Conservation (phyloP, 2,113 vertebrate genomes). For the Chunga burmeisteri region DNA sequence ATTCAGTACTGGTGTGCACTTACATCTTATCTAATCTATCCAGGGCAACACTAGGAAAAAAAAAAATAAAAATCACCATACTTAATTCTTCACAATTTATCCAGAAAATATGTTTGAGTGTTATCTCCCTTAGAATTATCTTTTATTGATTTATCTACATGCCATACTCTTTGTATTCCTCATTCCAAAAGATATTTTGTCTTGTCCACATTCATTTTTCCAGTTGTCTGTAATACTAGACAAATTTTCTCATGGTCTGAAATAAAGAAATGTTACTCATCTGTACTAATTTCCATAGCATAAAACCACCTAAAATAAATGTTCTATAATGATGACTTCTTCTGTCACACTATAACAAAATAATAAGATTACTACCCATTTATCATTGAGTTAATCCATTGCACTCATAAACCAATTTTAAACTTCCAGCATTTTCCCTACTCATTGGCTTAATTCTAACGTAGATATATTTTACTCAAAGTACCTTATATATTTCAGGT, state of each 20-base stretch:
- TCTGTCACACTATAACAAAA: not conserved
- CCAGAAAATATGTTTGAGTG: not conserved
- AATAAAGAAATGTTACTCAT: not conserved
- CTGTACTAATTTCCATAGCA: not conserved
- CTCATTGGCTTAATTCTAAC: not conserved
- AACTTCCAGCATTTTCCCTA: not conserved
- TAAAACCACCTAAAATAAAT: not conserved
- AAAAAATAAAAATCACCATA: not conserved
- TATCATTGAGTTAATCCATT: not conserved
- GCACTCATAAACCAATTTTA: not conserved
- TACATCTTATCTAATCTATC: not conserved
- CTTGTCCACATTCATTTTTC: not conserved
- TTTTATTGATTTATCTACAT: not conserved
- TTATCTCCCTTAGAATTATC: not conserved
- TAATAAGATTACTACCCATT: not conserved
- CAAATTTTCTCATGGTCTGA: not conserved
- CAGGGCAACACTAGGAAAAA: not conserved
- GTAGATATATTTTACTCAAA: not conserved
- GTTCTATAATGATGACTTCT: not conserved
- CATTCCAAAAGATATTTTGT: not conserved
- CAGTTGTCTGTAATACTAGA: not conserved
- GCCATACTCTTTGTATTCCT: not conserved
- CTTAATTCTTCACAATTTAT: not conserved
- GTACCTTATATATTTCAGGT: not conserved
- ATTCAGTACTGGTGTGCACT: not conserved